These are phyloP conservation scores for Hydriomena furcata DNA, from an alignment of 2,888 invertebrate species.

Conservation along the genomic window DNA sequence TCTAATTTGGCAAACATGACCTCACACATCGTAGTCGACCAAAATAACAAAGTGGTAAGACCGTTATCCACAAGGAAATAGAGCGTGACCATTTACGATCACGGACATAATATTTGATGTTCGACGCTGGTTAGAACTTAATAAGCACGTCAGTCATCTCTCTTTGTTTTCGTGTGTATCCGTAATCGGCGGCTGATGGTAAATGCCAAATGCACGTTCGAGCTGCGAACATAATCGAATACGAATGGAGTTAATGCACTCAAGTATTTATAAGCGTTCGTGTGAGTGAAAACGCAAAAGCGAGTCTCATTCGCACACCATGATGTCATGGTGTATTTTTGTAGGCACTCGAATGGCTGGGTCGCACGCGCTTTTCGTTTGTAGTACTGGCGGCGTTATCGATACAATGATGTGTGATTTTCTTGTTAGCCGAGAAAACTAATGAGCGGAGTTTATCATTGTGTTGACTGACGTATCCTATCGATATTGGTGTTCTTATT, in stretches of 20 bases:
- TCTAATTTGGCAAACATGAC: slow-evolving; percentile 53
- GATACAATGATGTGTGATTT: slow-evolving; percentile 47
- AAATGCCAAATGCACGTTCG: slow-evolving; percentile 47
- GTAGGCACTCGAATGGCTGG: slow-evolving; percentile 63
- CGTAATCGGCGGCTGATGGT: slow-evolving; percentile 34
- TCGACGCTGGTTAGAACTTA: slow-evolving; percentile 20
- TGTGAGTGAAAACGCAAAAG: slow-evolving; percentile 46
- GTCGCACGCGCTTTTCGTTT: slow-evolving; percentile 67
- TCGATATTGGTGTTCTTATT: no score
- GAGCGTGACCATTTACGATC: slow-evolving; percentile 50
- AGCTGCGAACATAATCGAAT: slow-evolving; percentile 51
- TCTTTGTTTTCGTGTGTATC: slow-evolving; percentile 38
- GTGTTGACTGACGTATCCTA: slow-evolving; percentile 4
- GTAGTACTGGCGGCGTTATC: slow-evolving; percentile 64
- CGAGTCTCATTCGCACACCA: slow-evolving; percentile 69
- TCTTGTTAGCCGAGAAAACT: slow-evolving; percentile 36
- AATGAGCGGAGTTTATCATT: slow-evolving; percentile 23
- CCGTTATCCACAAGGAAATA: slow-evolving; percentile 59
- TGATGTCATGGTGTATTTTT: slow-evolving; percentile 83
- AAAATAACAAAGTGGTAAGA: slow-evolving; percentile 47
- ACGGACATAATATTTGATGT: slow-evolving; percentile 35
- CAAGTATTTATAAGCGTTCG: slow-evolving; percentile 63
- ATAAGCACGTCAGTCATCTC: slow-evolving; percentile 32
- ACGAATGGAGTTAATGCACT: slow-evolving; percentile 73
- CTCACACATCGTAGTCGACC: slow-evolving; percentile 48